These are phyloP conservation scores for Mastacembelus armatus DNA, from an alignment of 2,797 vertebrate species.

Conservation along the genomic window DNA sequence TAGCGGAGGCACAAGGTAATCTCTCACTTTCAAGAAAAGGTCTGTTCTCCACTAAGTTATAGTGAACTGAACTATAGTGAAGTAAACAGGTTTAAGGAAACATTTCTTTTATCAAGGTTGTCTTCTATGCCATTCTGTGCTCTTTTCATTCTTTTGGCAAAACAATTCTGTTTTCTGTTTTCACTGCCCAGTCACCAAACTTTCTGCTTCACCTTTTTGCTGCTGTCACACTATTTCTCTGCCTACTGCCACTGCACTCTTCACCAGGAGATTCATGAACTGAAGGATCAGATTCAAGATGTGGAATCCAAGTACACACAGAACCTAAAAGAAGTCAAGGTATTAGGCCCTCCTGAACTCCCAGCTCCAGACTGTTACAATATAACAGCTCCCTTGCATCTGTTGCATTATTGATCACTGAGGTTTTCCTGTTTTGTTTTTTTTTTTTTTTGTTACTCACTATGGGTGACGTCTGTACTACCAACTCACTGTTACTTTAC, in stretches of 20 bases:
- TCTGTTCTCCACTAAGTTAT: not conserved
- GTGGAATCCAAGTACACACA: conserved; percentile 95
- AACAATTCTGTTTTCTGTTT: not conserved
- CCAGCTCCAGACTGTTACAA: not conserved
- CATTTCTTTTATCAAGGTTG: not conserved
- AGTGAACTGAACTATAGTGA: no score
- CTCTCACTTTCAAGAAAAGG: not conserved
- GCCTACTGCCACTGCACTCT: conserved; percentile 50
- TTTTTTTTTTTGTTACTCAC: not conserved
- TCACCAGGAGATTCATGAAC: conserved; percentile 94
- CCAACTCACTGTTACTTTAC: not conserved
- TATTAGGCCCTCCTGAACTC: conserved; percentile 69
- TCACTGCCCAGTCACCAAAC: not conserved
- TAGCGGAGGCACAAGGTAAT: not conserved
- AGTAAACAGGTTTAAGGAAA: not conserved
- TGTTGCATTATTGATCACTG: no score
- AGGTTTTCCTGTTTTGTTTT: no score
- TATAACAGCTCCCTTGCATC: no score
- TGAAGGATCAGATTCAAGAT: conserved; percentile 98
- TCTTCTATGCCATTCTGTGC: not conserved
- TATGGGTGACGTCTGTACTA: not conserved
- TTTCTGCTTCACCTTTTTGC: conserved; percentile 25
- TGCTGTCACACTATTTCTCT: conserved; percentile 31
- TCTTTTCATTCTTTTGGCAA: conserved; percentile 13
- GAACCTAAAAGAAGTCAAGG: conserved; percentile 95